These are phyloP conservation scores for Cuculus canorus DNA, from an alignment of 2,797 vertebrate species.

Conservation along the genomic window DNA sequence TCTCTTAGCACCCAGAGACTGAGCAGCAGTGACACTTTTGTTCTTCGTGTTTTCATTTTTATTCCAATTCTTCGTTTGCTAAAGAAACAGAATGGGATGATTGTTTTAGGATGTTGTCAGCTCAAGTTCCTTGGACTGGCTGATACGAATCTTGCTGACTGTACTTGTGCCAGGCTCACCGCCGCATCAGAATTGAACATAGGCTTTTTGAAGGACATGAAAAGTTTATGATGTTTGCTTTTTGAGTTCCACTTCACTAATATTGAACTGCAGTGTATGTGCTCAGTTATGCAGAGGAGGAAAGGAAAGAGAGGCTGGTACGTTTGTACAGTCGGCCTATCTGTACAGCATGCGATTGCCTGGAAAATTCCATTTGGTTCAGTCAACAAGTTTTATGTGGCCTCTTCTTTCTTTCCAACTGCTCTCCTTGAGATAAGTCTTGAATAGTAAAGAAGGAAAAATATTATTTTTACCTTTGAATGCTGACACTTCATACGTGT, in stretches of 20 bases:
- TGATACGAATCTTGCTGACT: accelerated
- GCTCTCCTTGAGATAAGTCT: slow-evolving; percentile 35
- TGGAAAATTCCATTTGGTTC: not conserved
- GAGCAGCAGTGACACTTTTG: not conserved
- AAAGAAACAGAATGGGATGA: not conserved
- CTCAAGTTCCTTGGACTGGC: not conserved
- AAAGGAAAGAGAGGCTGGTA: not conserved
- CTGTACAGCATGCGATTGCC: not conserved
- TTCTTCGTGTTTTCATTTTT: not conserved
- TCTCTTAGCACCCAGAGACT: not conserved
- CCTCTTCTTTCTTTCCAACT: not conserved
- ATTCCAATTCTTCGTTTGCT: not conserved
- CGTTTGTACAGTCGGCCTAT: not conserved
- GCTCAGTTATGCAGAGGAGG: not conserved
- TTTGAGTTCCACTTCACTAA: not conserved
- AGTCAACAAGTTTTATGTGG: not conserved
- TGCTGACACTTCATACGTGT: not conserved
- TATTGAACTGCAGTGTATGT: not conserved
- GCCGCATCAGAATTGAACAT: accelerated
- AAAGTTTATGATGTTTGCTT: not conserved
- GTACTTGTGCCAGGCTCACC: not conserved
- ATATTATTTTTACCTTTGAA: not conserved
- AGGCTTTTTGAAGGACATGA: not conserved
- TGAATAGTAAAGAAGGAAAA: not conserved
- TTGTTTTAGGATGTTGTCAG: not conserved